Percentiles rank a stretch among this genome's conserved stretches.
Conservation (phyloP, 64 coral and sea anemone genomes). For the Montipora cactus region DNA sequence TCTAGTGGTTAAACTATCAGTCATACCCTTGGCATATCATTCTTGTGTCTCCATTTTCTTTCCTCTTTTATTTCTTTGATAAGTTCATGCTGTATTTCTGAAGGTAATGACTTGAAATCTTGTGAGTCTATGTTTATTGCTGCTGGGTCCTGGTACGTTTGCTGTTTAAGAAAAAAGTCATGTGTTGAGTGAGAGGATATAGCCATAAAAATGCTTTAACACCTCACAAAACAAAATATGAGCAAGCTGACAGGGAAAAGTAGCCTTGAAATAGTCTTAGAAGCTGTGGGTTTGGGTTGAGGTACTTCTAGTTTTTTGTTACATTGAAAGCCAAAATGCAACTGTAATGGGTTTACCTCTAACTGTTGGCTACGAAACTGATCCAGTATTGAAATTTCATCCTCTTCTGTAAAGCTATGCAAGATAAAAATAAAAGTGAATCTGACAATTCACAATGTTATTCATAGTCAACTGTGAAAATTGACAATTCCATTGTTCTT, state of each 20-base stretch:
- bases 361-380: constrained; percentile 44
- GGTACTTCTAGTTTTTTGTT: too few species aligned
- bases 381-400: constrained; percentile 19
- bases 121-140: constrained; percentile 84
- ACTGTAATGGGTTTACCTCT: neutral
- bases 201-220: too few species aligned
- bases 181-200: too few species aligned
- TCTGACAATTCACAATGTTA: neutral
- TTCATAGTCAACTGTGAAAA: too few species aligned
- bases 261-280: too few species aligned
- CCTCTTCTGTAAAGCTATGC: constrained; percentile 50
- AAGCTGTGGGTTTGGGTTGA: too few species aligned
- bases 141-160: constrained; percentile 73
- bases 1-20: neutral
- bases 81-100: constrained; percentile 93
- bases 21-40: constrained; percentile 44
- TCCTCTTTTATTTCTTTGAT: constrained; percentile 92
- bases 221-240: too few species aligned
- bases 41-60: constrained; percentile 66
- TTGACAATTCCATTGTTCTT: too few species aligned
- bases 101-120: constrained; percentile 84
- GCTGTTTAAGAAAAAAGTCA: constrained; percentile 34
- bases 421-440: neutral
- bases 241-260: too few species aligned
- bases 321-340: too few species aligned